A percentile compares a stretch with the other conserved stretches of the same genome.
Evolutionary conservation across 2,113 vertebrate species (phyloP).

Genomic region (Pollachius pollachius): DNA sequence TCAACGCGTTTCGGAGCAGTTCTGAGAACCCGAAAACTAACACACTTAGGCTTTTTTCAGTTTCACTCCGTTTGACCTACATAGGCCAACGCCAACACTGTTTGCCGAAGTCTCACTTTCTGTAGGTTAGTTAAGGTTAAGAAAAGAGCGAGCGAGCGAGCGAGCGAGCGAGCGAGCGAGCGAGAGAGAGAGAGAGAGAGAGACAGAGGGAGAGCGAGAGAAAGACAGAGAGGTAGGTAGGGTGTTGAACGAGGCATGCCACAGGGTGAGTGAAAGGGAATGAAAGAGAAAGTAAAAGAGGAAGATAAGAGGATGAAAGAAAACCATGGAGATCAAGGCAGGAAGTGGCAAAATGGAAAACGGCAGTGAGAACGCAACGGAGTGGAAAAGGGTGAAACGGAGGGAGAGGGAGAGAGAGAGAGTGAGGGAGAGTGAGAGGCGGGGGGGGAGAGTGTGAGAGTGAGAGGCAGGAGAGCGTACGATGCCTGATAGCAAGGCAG

Average conservation of each 20-base stretch:
- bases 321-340: background rate
- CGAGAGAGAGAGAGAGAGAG: background rate
- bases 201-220: background rate
- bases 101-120: too few species aligned
- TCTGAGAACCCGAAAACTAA: too few species aligned
- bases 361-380: too few species aligned
- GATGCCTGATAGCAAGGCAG: conserved; percentile 55
- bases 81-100: too few species aligned
- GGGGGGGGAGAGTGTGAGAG: background rate
- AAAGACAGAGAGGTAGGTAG: background rate
- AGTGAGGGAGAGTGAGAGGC: background rate
- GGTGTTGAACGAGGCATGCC: background rate
- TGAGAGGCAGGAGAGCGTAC: conserved; percentile 17
- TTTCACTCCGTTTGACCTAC: too few species aligned
- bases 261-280: background rate
- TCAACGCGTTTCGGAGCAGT: too few species aligned
- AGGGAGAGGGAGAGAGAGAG: background rate
- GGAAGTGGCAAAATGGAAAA: too few species aligned
- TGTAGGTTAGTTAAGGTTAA: too few species aligned
- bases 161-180: background rate
- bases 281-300: background rate
- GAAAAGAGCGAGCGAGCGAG: background rate
- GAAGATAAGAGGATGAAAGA: background rate
- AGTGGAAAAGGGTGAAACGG: too few species aligned
- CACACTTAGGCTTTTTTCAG: too few species aligned